A percentile compares a stretch with the other conserved stretches of the same genome.
Evolutionary conservation across 2,888 invertebrate species (phyloP).

Genomic region (Rhorus exstirpatorius): DNA sequence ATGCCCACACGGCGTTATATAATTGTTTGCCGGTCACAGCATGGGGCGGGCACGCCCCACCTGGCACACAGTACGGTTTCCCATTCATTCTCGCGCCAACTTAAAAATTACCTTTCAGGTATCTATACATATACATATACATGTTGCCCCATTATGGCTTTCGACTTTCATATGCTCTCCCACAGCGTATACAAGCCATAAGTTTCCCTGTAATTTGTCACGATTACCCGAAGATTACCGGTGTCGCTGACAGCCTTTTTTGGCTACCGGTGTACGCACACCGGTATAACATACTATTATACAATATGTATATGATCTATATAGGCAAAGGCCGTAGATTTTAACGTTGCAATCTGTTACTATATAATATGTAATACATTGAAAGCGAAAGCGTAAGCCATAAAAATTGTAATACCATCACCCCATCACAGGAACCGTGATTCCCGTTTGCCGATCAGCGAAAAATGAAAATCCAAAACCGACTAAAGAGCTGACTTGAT

Average conservation of each 20-base stretch:
- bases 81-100: constrained; percentile 76
- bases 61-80: constrained; percentile 79
- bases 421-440: too few relatives aligned
- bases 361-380: background rate
- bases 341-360: background rate
- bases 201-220: constrained; percentile 82
- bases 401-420: too few relatives aligned
- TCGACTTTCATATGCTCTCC: constrained; percentile 42
- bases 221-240: constrained; percentile 84
- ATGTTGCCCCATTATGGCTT: constrained; percentile 36
- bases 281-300: constrained; percentile 36
- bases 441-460: too few relatives aligned
- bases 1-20: constrained; percentile 76
- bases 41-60: constrained; percentile 81
- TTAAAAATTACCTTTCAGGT: constrained; percentile 41
- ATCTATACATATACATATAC: background rate
- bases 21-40: constrained; percentile 80
- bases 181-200: constrained; percentile 67
- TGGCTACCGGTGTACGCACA: constrained; percentile 70
- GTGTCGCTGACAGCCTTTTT: constrained; percentile 83
- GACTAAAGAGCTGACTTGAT: too few relatives aligned
- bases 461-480: too few relatives aligned
- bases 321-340: background rate
- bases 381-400: too few relatives aligned
- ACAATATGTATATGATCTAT: background rate